These are phyloP conservation scores for Lytechinus pictus DNA, from an alignment of 35 echinoderm and acorn worm species.

Conservation along the genomic window DNA sequence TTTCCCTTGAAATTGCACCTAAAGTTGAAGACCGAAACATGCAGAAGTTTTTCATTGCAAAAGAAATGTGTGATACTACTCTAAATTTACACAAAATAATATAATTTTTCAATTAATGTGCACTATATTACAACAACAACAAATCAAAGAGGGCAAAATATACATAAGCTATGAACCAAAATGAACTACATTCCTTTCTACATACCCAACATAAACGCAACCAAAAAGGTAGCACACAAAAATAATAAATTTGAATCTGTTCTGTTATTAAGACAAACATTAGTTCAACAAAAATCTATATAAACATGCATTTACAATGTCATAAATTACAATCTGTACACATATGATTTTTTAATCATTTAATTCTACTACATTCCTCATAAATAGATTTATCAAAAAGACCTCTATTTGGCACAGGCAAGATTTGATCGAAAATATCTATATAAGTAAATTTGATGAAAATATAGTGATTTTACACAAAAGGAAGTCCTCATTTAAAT, in stretches of 20 bases:
- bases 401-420: not conserved
- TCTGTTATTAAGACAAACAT: not conserved
- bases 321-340: constrained; percentile 5
- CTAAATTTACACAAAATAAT: not conserved
- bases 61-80: not conserved
- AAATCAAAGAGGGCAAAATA: not conserved
- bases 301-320: not conserved
- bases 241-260: not conserved
- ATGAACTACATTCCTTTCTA: not conserved
- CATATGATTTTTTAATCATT: not conserved
- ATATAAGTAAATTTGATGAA: not conserved
- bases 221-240: not conserved
- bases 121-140: not conserved
- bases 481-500: not conserved
- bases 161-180: not conserved
- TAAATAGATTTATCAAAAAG: not conserved
- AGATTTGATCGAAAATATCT: not conserved
- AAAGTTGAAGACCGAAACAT: not conserved
- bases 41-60: not conserved
- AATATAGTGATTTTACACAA: not conserved
- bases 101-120: not conserved
- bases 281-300: not conserved
- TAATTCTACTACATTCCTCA: not conserved
- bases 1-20: not conserved
- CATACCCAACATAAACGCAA: not conserved